Percentiles rank a stretch among this genome's conserved stretches.
These are phyloP conservation scores for Zosterops hypoxanthus DNA, from an alignment of 2,113 vertebrate species.

Conservation along the genomic window DNA sequence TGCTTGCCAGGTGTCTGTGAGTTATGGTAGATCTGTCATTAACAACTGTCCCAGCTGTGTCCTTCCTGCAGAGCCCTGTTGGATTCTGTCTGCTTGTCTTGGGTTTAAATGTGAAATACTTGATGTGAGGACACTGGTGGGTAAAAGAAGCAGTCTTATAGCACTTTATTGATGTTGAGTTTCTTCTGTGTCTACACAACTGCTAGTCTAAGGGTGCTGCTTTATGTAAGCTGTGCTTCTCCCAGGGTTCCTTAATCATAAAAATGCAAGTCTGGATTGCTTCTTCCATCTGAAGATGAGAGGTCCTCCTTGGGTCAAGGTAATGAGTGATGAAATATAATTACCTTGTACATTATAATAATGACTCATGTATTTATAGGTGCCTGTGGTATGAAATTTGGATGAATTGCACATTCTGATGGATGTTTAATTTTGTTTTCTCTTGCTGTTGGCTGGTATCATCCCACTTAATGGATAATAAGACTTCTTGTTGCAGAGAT, in stretches of 20 bases:
- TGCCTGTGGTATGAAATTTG: constrained; percentile 42
- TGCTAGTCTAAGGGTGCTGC: not conserved
- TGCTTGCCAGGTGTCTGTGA: not conserved
- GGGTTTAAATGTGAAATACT: not conserved
- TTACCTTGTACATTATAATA: constrained; percentile 57
- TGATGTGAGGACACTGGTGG: not conserved
- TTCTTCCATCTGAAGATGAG: constrained; percentile 34
- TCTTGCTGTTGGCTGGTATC: constrained; percentile 37
- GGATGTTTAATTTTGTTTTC: constrained; percentile 59
- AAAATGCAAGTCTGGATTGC: constrained; percentile 38
- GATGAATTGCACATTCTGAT: constrained; percentile 50
- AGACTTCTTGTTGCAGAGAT: constrained; percentile 12
- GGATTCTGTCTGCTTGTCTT: not conserved
- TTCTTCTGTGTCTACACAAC: not conserved
- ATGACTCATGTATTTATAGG: constrained; percentile 62
- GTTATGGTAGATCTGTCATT: not conserved
- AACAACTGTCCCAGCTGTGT: not conserved
- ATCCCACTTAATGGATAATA: constrained; percentile 37
- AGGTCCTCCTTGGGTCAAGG: constrained; percentile 31
- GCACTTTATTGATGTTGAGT: not conserved
- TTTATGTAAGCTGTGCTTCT: not conserved
- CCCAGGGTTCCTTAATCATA: not conserved
- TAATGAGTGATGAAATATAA: constrained; percentile 58
- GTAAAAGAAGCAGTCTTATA: not conserved
- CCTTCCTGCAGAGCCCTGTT: not conserved